Percentiles rank a stretch among this genome's conserved stretches.
phyloP scores from a whole-genome alignment of 2,888 invertebrate genomes.

The Epicampocera succincta region DNA sequence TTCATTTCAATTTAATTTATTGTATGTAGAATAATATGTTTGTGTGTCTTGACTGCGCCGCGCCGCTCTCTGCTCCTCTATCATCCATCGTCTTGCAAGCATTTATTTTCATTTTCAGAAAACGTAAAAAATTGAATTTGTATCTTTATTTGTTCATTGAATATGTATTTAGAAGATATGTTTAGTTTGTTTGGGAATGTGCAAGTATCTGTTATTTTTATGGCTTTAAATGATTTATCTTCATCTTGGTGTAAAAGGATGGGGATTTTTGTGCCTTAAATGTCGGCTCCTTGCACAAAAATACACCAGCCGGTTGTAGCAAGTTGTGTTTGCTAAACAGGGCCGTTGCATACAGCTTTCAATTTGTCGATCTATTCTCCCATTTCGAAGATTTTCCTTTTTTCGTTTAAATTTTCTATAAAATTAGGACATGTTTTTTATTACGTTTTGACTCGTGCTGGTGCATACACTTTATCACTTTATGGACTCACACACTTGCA shows the following conservation, averaged over 20 bases:
- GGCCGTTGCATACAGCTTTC: conserved; percentile 65
- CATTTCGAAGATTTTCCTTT: conserved; percentile 1
- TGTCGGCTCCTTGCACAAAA: background rate
- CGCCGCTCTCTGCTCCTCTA: conserved; percentile 31
- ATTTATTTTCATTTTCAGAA: conserved; percentile 38
- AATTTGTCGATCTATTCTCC: conserved; percentile 37
- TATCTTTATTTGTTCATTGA: conserved; percentile 69
- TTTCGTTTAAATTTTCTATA: conserved; percentile 18
- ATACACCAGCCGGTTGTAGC: background rate
- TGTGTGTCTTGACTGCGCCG: conserved; percentile 11
- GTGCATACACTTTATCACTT: conserved; percentile 45
- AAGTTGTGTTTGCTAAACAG: conserved; percentile 55
- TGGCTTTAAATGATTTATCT: conserved; percentile 65
- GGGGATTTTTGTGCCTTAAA: background rate
- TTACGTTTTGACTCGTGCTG: conserved; percentile 36
- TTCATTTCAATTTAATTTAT: conserved; percentile 39
- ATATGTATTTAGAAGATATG: conserved; percentile 58
- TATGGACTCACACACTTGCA: conserved; percentile 2
- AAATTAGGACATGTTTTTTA: conserved; percentile 36
- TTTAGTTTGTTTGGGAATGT: conserved; percentile 27
- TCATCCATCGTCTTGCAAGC: conserved; percentile 50
- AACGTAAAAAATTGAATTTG: conserved; percentile 58
- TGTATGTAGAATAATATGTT: conserved; percentile 41
- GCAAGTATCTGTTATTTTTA: conserved; percentile 7
- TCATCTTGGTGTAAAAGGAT: conserved; percentile 30